These are phyloP conservation scores for Leuctra nigra DNA, from an alignment of 2,888 invertebrate species.

Conservation along the genomic window DNA sequence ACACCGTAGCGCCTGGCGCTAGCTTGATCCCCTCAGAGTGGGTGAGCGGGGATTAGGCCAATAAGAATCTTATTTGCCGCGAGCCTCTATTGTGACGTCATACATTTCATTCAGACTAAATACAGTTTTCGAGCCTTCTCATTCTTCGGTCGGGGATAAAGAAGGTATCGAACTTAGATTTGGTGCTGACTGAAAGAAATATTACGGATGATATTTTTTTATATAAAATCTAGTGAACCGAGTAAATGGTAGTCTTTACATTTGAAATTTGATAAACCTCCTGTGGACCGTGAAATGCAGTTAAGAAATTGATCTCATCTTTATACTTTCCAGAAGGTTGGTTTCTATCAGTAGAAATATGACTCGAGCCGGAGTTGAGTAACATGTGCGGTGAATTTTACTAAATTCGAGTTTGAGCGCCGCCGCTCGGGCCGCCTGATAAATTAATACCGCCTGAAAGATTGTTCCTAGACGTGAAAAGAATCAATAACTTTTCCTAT, in stretches of 20 bases:
- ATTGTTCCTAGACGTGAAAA: slow-evolving; percentile 12
- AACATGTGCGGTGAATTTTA: slow-evolving; percentile 13
- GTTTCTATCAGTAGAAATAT: background rate
- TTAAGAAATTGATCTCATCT: slow-evolving; percentile 4
- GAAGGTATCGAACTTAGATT: slow-evolving; percentile 11
- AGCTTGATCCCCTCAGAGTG: too few relatives aligned
- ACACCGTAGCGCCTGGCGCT: slow-evolving; percentile 1
- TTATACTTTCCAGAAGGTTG: background rate
- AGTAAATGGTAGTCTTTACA: background rate
- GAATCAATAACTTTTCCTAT: slow-evolving; percentile 13
- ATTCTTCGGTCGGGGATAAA: background rate
- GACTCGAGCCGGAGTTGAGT: background rate
- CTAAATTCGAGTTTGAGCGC: slow-evolving; percentile 11
- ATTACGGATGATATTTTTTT: background rate
- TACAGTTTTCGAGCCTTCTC: background rate
- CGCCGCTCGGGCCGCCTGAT: background rate
- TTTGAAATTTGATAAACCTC: background rate
- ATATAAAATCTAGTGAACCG: background rate
- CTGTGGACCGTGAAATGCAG: background rate
- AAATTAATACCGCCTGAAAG: slow-evolving; percentile 12
- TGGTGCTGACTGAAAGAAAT: slow-evolving; percentile 1
- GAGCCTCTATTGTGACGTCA: slow-evolving; percentile 12
- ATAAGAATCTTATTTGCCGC: slow-evolving; percentile 12
- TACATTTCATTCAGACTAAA: slow-evolving; percentile 5
- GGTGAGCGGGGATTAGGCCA: slow-evolving; percentile 7